phyloP scores from a whole-genome alignment of 2,888 invertebrate genomes.

The Cistogaster globosa region DNA sequence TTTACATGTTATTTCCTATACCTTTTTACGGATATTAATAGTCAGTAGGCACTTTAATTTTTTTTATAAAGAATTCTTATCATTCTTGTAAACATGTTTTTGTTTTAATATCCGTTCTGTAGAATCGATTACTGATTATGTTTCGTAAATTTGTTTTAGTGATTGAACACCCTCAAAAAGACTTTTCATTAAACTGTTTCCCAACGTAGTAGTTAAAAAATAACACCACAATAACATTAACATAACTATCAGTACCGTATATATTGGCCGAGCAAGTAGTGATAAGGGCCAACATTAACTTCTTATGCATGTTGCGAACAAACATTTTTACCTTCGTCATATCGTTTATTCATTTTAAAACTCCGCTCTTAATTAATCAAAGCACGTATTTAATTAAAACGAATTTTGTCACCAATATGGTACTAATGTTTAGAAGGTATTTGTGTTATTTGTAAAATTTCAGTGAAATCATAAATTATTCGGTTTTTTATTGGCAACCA shows the following conservation, averaged over 20 bases:
- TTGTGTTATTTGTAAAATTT: neutral
- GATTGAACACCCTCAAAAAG: neutral
- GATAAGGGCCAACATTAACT: too few species aligned
- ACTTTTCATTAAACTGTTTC: neutral
- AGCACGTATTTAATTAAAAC: slow-evolving; percentile 64
- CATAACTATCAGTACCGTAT: too few species aligned
- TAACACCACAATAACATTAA: too few species aligned
- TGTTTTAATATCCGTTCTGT: slow-evolving; percentile 59
- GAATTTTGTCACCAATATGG: slow-evolving; percentile 65
- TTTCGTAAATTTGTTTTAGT: neutral
- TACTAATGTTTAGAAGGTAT: neutral
- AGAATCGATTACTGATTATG: slow-evolving; percentile 51
- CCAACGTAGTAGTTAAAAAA: too few species aligned
- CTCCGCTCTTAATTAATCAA: slow-evolving; percentile 42
- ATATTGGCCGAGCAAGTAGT: too few species aligned
- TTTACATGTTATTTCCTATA: slow-evolving; percentile 16
- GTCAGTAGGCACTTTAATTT: slow-evolving; percentile 54
- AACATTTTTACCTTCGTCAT: too few species aligned
- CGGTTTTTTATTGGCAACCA: too few species aligned
- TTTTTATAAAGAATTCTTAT: neutral
- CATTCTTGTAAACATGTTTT: neutral
- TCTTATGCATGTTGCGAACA: too few species aligned
- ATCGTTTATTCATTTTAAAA: too few species aligned
- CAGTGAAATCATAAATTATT: too few species aligned
- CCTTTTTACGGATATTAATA: slow-evolving; percentile 29